Conservation (phyloP, 2,797 vertebrate genomes). For the Lindbergichthys nudifrons region DNA sequence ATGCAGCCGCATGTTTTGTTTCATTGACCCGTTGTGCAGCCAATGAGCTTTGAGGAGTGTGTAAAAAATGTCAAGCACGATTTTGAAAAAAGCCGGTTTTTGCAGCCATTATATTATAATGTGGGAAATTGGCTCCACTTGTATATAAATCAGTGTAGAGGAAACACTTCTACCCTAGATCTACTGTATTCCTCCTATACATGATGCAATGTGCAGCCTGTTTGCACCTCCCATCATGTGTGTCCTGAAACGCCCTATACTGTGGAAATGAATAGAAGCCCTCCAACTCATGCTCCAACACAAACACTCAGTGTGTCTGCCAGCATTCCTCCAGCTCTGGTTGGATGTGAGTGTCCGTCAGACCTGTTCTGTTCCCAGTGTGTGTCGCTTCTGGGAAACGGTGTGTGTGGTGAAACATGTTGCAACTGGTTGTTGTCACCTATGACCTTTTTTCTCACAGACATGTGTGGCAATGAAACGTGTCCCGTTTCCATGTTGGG, state of each 20-base stretch:
- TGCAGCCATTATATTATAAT: conserved; percentile 24
- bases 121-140: conserved; percentile 26
- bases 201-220: conserved; percentile 50
- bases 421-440: conserved; percentile 49
- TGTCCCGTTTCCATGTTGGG: not conserved
- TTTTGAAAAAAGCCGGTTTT: conserved; percentile 44
- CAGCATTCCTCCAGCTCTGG: conserved; percentile 38
- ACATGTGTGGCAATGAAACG: not conserved
- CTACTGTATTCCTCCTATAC: not conserved
- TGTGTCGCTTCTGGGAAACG: conserved; percentile 26
- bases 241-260: conserved; percentile 1
- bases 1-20: conserved; percentile 35
- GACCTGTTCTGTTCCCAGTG: conserved; percentile 53
- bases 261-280: conserved; percentile 24
- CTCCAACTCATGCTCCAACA: conserved; percentile 18
- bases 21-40: conserved; percentile 34
- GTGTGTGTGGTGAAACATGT: conserved; percentile 49
- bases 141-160: not conserved
- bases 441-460: conserved; percentile 5
- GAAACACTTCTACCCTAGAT: not conserved
- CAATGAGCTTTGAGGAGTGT: conserved; percentile 54
- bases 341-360: not conserved
- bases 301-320: conserved; percentile 27
- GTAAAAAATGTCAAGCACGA: conserved; percentile 27
- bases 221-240: conserved; percentile 4